Evolutionary conservation across 1,140 invertebrate genomes (phyloP).

Genomic region (Drosophila tropicalis): DNA sequence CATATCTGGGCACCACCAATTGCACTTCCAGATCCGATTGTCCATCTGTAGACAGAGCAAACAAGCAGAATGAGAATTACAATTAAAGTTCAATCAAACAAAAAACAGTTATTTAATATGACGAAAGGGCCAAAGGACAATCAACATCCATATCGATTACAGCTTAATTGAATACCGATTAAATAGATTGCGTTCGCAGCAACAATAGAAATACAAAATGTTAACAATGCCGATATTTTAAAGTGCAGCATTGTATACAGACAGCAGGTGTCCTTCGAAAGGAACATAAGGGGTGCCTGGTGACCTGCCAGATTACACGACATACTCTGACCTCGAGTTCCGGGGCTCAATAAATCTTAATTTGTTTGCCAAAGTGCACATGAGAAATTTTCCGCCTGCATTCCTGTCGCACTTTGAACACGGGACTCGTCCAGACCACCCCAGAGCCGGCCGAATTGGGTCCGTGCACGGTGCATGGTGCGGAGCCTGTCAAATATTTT

Average conservation of each 20-base stretch:
- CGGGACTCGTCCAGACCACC: neutral
- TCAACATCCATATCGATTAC: constrained; percentile 49
- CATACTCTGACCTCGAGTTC: constrained; percentile 20
- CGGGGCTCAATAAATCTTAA: constrained; percentile 73
- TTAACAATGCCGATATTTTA: constrained; percentile 54
- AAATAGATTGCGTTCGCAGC: constrained; percentile 28
- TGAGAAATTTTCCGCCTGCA: constrained; percentile 65
- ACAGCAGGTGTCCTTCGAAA: neutral
- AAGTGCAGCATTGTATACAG: neutral
- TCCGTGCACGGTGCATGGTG: neutral
- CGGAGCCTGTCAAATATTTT: constrained; percentile 61
- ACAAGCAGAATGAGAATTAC: constrained; percentile 20
- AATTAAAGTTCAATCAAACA: neutral
- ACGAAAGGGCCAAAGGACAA: constrained; percentile 2
- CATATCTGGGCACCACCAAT: constrained; percentile 77
- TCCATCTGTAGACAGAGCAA: constrained; percentile 67
- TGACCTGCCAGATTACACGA: constrained; percentile 46
- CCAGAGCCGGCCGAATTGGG: neutral
- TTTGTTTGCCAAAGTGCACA: constrained; percentile 78
- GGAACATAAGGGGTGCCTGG: neutral
- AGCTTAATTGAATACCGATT: constrained; percentile 73
- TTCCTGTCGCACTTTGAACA: constrained; percentile 21
- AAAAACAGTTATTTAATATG: neutral
- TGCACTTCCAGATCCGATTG: constrained; percentile 82
- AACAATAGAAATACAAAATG: constrained; percentile 9